Evolutionary conservation across 2,888 invertebrate species (phyloP).

Genomic region (Sinelater perroti): DNA sequence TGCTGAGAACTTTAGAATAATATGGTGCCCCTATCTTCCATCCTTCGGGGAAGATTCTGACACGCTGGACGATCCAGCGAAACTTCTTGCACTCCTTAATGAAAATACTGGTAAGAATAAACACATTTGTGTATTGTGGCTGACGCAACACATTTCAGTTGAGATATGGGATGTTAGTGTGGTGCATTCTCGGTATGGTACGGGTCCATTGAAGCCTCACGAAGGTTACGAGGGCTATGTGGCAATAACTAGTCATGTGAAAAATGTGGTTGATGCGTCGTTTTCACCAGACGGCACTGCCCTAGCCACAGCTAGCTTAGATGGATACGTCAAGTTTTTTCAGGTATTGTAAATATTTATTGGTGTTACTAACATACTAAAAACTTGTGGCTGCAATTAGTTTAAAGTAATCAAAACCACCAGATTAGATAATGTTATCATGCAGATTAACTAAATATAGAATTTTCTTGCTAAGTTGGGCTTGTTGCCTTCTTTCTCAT

Average conservation of each 20-base stretch:
- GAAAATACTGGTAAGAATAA: conserved; percentile 67
- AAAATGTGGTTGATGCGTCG: conserved; percentile 82
- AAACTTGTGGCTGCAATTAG: too few relatives aligned
- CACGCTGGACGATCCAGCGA: conserved; percentile 75
- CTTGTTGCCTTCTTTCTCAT: too few relatives aligned
- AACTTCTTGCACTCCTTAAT: conserved; percentile 83
- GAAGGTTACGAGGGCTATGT: conserved; percentile 62
- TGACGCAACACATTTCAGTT: conserved; percentile 54
- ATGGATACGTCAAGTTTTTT: conserved; percentile 93
- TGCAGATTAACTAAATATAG: too few relatives aligned
- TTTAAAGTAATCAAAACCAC: too few relatives aligned
- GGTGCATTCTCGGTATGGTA: conserved; percentile 59
- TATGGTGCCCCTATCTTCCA: conserved; percentile 95
- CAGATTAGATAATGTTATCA: too few relatives aligned
- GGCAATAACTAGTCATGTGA: conserved; percentile 68
- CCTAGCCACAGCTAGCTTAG: conserved; percentile 86
- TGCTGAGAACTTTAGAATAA: conserved; percentile 64
- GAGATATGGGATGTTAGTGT: conserved; percentile 66
- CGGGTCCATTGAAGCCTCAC: conserved; percentile 58
- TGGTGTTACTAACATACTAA: too few relatives aligned
- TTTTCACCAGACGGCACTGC: conserved; percentile 96
- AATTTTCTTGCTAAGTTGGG: too few relatives aligned
- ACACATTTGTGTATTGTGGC: background rate
- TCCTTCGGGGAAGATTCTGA: conserved; percentile 66
- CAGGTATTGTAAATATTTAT: conserved; percentile 67